Conservation (phyloP, 2,113 vertebrate species). For the Hypomesus transpacificus region DNA sequence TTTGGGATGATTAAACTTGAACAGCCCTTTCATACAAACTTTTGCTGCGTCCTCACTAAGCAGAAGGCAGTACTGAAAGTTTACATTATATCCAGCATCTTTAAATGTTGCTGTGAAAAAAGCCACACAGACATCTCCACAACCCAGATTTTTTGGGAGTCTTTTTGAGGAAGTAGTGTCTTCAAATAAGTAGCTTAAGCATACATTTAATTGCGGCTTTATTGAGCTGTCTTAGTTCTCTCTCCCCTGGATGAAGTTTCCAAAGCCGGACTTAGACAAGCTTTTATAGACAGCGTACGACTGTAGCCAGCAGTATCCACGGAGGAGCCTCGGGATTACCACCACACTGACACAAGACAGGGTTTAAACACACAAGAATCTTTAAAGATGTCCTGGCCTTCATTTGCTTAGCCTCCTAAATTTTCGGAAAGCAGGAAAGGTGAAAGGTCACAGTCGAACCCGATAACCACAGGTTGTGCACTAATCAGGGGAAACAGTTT, state of each 20-base stretch:
- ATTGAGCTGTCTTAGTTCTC: constrained; percentile 19
- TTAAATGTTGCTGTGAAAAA: constrained; percentile 7
- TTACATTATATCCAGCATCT: constrained; percentile 17
- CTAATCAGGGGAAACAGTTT: neutral
- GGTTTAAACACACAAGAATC: constrained; percentile 40
- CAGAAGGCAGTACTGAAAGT: constrained; percentile 9
- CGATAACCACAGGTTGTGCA: constrained; percentile 21
- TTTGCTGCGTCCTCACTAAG: constrained; percentile 8
- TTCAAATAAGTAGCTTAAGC: constrained; percentile 31
- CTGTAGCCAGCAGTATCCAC: neutral
- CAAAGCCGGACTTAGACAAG: constrained; percentile 25
- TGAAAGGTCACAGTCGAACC: constrained; percentile 41
- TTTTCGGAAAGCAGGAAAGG: neutral
- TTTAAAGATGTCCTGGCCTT: constrained; percentile 33
- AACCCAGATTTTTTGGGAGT: constrained; percentile 11
- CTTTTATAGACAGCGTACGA: constrained; percentile 19
- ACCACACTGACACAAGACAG: constrained; percentile 28
- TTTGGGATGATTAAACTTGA: constrained; percentile 31
- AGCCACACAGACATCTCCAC: constrained; percentile 12
- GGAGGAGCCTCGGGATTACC: constrained; percentile 43
- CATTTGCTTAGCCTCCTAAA: constrained; percentile 2
- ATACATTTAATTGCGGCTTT: constrained; percentile 33
- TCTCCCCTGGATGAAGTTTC: constrained; percentile 21
- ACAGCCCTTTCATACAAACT: constrained; percentile 19
- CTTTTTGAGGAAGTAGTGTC: constrained; percentile 14